Conservation (phyloP, 2,888 invertebrate species). For the Latrodectus elegans region DNA sequence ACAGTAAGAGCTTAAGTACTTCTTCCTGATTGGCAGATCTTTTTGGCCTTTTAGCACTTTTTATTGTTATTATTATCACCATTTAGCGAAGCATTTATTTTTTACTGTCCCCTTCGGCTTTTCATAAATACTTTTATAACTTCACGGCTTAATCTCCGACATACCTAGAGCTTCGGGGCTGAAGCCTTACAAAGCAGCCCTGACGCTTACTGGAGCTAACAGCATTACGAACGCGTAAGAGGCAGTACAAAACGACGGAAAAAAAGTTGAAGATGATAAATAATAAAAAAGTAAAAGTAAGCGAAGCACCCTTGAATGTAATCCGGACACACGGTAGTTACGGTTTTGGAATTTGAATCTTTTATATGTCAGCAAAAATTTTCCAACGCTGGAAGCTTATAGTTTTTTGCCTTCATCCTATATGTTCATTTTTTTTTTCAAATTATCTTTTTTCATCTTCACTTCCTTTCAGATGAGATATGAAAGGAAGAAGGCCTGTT, state of each 20-base stretch:
- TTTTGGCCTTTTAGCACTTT: constrained; percentile 22
- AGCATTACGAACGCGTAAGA: constrained; percentile 19
- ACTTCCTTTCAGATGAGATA: too few species aligned
- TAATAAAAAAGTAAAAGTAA: neutral
- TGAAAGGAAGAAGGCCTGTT: too few species aligned
- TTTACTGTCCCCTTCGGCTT: neutral
- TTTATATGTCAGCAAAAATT: neutral
- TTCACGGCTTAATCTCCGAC: constrained; percentile 24
- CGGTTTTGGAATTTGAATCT: neutral
- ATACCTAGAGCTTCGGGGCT: constrained; percentile 35
- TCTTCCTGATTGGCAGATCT: constrained; percentile 30
- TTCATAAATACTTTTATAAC: constrained; percentile 45
- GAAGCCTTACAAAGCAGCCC: constrained; percentile 41
- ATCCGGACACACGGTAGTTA: neutral
- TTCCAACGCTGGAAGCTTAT: neutral
- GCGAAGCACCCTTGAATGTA: neutral
- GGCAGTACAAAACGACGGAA: constrained; percentile 30
- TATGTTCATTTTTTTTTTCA: too few species aligned
- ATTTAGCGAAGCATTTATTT: constrained; percentile 8
- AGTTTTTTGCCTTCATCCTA: too few species aligned
- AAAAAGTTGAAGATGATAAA: constrained; percentile 4
- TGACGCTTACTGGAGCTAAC: constrained; percentile 33
- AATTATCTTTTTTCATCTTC: too few species aligned
- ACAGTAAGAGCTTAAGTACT: constrained; percentile 14
- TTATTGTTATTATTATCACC: constrained; percentile 15